Evolutionary conservation across 2,797 vertebrate genomes (phyloP), one percentile per base, ranked within the genome.

Genomic region (Diglossa cyanea): DNA sequence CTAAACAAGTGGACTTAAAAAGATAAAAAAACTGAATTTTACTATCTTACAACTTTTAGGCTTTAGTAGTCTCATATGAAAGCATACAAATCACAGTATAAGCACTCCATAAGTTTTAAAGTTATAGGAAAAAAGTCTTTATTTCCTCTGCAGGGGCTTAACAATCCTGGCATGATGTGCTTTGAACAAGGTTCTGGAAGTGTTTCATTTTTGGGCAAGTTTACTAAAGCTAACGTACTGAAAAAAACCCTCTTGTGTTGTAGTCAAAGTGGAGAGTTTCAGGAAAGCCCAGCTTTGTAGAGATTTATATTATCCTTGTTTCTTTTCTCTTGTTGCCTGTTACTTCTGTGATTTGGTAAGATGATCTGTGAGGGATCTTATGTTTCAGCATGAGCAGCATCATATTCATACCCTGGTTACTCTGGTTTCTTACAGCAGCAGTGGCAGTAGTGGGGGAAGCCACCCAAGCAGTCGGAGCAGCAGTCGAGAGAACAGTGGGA

Each of bases 401-500:
- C 39, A 26, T 79, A 19, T 90, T 97, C 76, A 97, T 66, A 23
- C 55, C 25, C 33, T 73, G 95, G 58, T 90, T 95, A 30, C 88
- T 96, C 67, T 97, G 84, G 4, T 90, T 96, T 95, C 96, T 97
- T 96, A 54, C 95, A 99, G 99, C 98, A 99, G 99, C 97, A 99
- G 99, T 80, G 99, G 99, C 97, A 99, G 99, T 25, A 99, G 99
- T 68, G 99, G 99, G 92, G 99, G 99, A 91, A 99, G 99, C 96
- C 99, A 99, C 95, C 99, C 99, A 44, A 99, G 99, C 90, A 99
- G 99, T 96, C 98, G 99, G 96, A 99, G 99, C 98, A 99, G 99
- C 98, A 99, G 99, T 97, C 98, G 99, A 75, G 99, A 99, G 98
- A 99, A 99, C 98, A 99, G 99, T n/a, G 99, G 99, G 86, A 99